A percentile compares a stretch with the other conserved stretches of the same genome.
Evolutionary conservation across 2,888 invertebrate species (phyloP).

Genomic region (Ommatoiulus sabulosus): DNA sequence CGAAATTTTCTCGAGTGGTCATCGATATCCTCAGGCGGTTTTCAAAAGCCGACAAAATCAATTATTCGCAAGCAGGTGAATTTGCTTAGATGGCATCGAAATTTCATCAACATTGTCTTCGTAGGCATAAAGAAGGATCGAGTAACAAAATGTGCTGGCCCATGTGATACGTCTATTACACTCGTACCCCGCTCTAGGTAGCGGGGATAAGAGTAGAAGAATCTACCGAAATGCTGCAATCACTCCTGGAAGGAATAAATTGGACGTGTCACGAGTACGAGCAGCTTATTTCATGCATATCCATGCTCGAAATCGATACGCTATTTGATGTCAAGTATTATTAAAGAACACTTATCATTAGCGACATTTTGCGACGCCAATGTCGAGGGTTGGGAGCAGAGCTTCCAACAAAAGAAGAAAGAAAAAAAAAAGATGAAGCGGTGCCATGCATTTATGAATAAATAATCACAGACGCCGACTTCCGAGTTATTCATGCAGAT

Average conservation of each 20-base stretch:
- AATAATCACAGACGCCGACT: background rate
- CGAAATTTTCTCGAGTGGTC: background rate
- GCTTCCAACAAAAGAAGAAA: background rate
- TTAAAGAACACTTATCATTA: slow-evolving; percentile 48
- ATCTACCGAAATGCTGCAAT: background rate
- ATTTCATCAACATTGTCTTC: background rate
- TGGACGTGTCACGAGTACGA: background rate
- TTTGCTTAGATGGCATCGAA: background rate
- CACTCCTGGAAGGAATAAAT: background rate
- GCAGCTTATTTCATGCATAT: slow-evolving; percentile 47
- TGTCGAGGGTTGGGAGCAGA: background rate
- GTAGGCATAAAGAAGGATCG: background rate
- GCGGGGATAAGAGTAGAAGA: background rate
- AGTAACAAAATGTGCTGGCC: slow-evolving; percentile 21
- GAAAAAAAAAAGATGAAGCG: background rate
- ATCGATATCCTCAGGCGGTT: background rate
- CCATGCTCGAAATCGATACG: slow-evolving; percentile 4
- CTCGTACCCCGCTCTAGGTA: background rate
- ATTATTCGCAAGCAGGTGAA: background rate
- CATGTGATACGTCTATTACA: slow-evolving; percentile 37
- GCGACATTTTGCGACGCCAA: slow-evolving; percentile 21
- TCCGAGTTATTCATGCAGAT: slow-evolving; percentile 40
- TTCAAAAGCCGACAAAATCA: slow-evolving; percentile 39
- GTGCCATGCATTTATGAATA: slow-evolving; percentile 43
- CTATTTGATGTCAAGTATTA: slow-evolving; percentile 45